Evolutionary conservation across 2,113 vertebrate genomes (phyloP), one percentile per base, ranked within the genome.

Genomic region (Microcebus lehilahytsara): DNA sequence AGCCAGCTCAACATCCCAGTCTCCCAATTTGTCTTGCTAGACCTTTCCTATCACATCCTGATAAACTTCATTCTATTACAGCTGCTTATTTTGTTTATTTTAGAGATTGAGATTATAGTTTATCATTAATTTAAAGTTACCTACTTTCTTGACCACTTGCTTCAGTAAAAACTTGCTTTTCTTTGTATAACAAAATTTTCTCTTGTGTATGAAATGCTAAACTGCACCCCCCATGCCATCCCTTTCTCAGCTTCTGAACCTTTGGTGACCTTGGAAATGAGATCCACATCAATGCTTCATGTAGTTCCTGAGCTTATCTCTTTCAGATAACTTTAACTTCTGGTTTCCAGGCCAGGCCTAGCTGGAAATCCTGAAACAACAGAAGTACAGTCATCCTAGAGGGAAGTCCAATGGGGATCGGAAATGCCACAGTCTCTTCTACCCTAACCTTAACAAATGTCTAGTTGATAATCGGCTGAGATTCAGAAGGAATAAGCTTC

Each of bases 351-450:
- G 81, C 85, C 23, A 34, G 79, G 75, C 67, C 84, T 94, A 37
- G 32, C 95, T 97, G 90, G 95, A 97, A 98, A 97, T 95, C 84
- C 96, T 97, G 96, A 96, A 96, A 96, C 64, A 96, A 97, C 89
- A 95, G 6, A 53, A 97, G 23, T 58, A 86, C 4, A 22, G 72
- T 93, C 92, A 95, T 96, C 84, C 71, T 60, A 81, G 20, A 90
- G 89, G 95, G 85, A 96, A 96, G 56, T 94, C 42, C 74, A 80
- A 0, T 51, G 40, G 62, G 49, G 37, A 93, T 78, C 2, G 40
- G 95, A 97, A 98, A 96, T 95, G 49, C 80, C 96, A 94, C 30
- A 84, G 53, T 85, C 80, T 83, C 66, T 87, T 94, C 42, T 77
- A 34, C 62, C 56, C 58, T 67, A 75, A 62, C 30, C 46, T 91